Percentiles rank a stretch among this genome's conserved stretches.
Evolutionary conservation across 2,113 vertebrate species (phyloP).

Genomic region (Sinocyclocheilus rhinocerous): DNA sequence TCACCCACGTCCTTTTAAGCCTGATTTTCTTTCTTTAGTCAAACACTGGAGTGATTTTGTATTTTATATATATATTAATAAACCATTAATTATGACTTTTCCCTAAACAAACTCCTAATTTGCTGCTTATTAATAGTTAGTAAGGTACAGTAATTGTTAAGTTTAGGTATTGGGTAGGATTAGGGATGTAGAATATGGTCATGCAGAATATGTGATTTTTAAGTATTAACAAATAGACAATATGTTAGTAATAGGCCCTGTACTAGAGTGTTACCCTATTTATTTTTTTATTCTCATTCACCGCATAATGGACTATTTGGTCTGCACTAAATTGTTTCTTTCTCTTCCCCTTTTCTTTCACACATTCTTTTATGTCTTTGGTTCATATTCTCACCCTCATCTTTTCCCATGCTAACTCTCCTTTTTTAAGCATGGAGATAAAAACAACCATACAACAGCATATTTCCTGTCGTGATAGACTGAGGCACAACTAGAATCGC

Average conservation of each 20-base stretch:
- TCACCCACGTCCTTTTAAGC: not conserved
- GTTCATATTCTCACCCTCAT: not conserved
- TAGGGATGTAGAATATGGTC: too few relatives aligned
- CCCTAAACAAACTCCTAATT: too few relatives aligned
- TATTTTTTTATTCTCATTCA: not conserved
- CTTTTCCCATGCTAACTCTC: constrained; percentile 16
- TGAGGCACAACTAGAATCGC: not conserved
- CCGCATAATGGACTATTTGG: not conserved
- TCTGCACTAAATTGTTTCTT: not conserved
- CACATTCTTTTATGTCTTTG: not conserved
- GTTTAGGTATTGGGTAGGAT: too few relatives aligned
- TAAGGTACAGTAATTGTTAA: too few relatives aligned
- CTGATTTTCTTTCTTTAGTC: not conserved
- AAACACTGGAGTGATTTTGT: not conserved
- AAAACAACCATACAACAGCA: not conserved
- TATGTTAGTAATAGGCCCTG: too few relatives aligned
- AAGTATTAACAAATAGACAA: too few relatives aligned
- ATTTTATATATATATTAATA: too few relatives aligned
- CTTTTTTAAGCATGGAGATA: constrained; percentile 15
- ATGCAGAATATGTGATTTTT: too few relatives aligned
- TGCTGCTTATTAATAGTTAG: too few relatives aligned
- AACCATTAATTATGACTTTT: too few relatives aligned
- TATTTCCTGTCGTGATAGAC: not conserved
- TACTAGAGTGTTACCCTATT: too few relatives aligned
- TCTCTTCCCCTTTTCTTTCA: constrained; percentile 42